These are phyloP conservation scores for Tachina fera DNA, from an alignment of 2,888 invertebrate genomes.

Conservation along the genomic window DNA sequence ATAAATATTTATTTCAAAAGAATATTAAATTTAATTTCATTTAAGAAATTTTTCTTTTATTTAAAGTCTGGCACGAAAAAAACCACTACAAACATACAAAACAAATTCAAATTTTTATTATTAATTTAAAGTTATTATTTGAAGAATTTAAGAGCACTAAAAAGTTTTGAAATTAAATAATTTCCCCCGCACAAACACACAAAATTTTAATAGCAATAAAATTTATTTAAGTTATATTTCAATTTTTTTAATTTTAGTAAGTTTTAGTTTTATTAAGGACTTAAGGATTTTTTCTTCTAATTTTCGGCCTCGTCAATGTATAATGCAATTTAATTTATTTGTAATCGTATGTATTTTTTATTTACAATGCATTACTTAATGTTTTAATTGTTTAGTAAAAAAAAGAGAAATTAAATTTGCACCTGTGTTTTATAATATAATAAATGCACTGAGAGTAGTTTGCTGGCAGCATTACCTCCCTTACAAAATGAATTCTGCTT, in stretches of 20 bases:
- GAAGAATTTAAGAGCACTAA: constrained; percentile 5
- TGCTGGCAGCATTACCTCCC: not conserved
- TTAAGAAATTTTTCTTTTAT: not conserved
- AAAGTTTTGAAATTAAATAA: too few relatives aligned
- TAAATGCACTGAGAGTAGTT: constrained; percentile 17
- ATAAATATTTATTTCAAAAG: constrained; percentile 17
- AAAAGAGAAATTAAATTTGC: not conserved
- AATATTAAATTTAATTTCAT: not conserved
- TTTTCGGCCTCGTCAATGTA: constrained; percentile 3
- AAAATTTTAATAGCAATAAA: too few relatives aligned
- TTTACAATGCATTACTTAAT: not conserved
- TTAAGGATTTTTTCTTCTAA: not conserved
- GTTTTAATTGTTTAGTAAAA: not conserved
- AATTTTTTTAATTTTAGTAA: not conserved
- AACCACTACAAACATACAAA: constrained; percentile 56
- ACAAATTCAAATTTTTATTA: not conserved
- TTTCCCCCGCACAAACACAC: too few relatives aligned
- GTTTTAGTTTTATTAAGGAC: constrained; percentile 10
- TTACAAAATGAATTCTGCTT: not conserved
- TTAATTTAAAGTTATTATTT: not conserved
- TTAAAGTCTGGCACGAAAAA: constrained; percentile 3
- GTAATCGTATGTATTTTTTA: not conserved
- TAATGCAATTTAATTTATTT: not conserved
- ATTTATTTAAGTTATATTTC: not conserved
- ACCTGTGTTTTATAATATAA: not conserved